These are phyloP conservation scores for Chymomyza costata DNA, from an alignment of 1,140 invertebrate genomes.

Conservation along the genomic window DNA sequence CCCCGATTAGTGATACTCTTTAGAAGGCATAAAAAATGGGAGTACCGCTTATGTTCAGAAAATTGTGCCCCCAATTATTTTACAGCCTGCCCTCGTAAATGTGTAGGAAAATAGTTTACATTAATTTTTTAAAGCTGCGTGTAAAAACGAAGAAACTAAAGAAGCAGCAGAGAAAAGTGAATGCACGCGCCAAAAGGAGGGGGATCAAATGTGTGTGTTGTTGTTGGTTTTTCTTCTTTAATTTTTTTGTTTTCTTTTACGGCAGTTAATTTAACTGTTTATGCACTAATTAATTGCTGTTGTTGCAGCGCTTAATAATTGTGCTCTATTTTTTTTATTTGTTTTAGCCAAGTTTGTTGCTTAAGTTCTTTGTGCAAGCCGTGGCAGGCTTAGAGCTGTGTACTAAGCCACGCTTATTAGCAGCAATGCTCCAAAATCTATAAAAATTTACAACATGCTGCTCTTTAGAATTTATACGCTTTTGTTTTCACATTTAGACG, in stretches of 20 bases:
- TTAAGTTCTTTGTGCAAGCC: slow-evolving; percentile 51
- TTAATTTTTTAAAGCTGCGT: slow-evolving; percentile 21
- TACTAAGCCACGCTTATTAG: slow-evolving; percentile 2
- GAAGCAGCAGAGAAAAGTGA: slow-evolving; percentile 47
- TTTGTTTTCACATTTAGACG: slow-evolving; percentile 60
- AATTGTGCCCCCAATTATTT: too few relatives aligned
- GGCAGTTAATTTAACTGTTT: slow-evolving; percentile 65
- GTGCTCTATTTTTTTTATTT: slow-evolving; percentile 19
- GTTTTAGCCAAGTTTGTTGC: slow-evolving; percentile 49
- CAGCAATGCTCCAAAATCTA: too few relatives aligned
- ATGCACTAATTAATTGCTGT: slow-evolving; percentile 73
- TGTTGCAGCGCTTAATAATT: slow-evolving; percentile 2
- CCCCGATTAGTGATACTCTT: too few relatives aligned
- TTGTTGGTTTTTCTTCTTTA: too few relatives aligned
- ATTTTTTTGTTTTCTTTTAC: too few relatives aligned
- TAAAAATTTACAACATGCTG: too few relatives aligned
- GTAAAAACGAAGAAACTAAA: slow-evolving; percentile 12
- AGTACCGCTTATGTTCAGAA: too few relatives aligned
- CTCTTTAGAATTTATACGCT: slow-evolving; percentile 36
- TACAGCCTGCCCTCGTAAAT: too few relatives aligned
- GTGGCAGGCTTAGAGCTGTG: slow-evolving; percentile 4
- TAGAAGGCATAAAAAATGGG: too few relatives aligned
- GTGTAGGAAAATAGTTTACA: too few relatives aligned
- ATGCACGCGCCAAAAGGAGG: slow-evolving; percentile 37
- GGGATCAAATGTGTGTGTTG: too few relatives aligned